Base-by-base conservation (phyloP, 2,113 vertebrate species). In the Camelus bactrianus region DNA sequence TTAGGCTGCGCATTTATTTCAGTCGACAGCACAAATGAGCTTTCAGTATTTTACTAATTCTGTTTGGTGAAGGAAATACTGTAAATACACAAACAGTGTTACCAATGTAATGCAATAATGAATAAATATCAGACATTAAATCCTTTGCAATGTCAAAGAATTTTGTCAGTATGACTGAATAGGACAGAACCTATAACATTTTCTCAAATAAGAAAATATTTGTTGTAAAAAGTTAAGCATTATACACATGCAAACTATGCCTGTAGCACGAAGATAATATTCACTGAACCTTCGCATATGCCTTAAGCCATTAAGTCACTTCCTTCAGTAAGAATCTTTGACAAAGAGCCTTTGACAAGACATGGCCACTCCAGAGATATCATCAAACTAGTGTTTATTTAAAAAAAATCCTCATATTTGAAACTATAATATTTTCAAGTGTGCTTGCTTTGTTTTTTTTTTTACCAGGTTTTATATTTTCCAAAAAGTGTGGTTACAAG, bases 81-180 rank as follows among this genome's bases (percentile, higher is more conserved):
- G 26, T 11, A 95, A 93, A 62, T 67, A 64, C 26, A 14, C 30
- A 93, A 93, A 50, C 60, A 88, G 30, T 52, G 15, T 69, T 88
- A 5, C 6, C 46, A 48, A 67, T 42, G 17, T 26, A 92, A 70
- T 67, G 4, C 77, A 42, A 60, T 24, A 42, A 83, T 87, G 50
- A 91, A 75, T 85, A 93, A 73, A 73, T 91, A 86, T 91, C 84
- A 80, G 19, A 54, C 0, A 54, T 20, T 64, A 90, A 46, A 30
- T 84, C 2, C 28, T 65, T 91, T 46, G 28, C 93, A 95, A 91
- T 89, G 10, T 80, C 79, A 77, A 93, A 84, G 3, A 42, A 73
- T 48, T 60, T 91, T 77, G 52, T 90, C 20, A 22, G 35, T 80
- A 82, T 67, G 3, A 56, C 17, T 42, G 13, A 10, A 3, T 80